A percentile compares a stretch with the other conserved stretches of the same genome.
Conservation (phyloP, 2,888 invertebrate genomes). For the Macrosiphum euphorbiae region DNA sequence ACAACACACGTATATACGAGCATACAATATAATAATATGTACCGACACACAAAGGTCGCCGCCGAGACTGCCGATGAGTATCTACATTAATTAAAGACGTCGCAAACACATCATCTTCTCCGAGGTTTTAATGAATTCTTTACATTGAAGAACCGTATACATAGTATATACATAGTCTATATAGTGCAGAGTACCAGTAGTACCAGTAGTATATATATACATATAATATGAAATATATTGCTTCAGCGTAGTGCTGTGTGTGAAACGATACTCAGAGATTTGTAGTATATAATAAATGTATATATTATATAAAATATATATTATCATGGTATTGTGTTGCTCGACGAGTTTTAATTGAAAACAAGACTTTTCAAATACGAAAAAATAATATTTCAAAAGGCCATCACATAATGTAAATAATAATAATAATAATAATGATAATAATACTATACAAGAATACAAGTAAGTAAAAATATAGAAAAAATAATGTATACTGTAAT, state of each 20-base stretch:
- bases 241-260: neutral
- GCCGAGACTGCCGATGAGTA: neutral
- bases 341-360: neutral
- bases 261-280: neutral
- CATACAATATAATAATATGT: neutral
- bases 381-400: neutral
- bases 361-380: neutral
- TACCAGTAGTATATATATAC: neutral
- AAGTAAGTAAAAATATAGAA: too few relatives aligned
- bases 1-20: neutral
- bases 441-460: too few relatives aligned
- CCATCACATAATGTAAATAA: neutral
- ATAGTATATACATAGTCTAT: neutral
- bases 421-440: neutral
- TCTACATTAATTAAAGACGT: constrained; percentile 29
- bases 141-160: neutral
- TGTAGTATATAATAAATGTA: neutral
- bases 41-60: neutral
- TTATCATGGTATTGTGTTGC: neutral
- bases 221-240: neutral
- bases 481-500: too few relatives aligned
- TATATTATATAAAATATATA: neutral
- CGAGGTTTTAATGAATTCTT: neutral
- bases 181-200: neutral
- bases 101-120: neutral